Conservation (phyloP, 1,140 invertebrate genomes). For the Chironomus striatipennis region DNA sequence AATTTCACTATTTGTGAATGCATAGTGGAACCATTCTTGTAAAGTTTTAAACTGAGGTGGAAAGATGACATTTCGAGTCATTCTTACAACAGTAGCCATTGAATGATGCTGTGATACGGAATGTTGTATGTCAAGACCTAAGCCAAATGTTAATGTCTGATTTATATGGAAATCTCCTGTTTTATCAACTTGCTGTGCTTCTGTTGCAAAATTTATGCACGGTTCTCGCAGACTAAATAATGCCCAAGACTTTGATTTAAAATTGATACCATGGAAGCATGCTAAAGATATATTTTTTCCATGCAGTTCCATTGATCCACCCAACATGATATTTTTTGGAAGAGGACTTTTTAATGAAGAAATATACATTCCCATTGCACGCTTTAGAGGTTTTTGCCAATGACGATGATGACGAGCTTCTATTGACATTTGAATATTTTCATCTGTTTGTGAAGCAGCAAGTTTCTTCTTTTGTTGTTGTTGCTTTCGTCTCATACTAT, state of each 20-base stretch:
- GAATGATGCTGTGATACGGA: conserved; percentile 66
- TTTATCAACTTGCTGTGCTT: conserved; percentile 70
- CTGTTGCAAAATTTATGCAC: conserved; percentile 89
- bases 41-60: conserved; percentile 90
- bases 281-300: conserved; percentile 88
- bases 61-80: conserved; percentile 83
- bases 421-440: conserved; percentile 33
- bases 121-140: conserved; percentile 60
- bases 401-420: conserved; percentile 79
- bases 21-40: conserved; percentile 95
- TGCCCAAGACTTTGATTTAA: conserved; percentile 94
- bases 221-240: conserved; percentile 91
- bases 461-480: conserved; percentile 15
- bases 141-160: conserved; percentile 78
- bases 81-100: conserved; percentile 87
- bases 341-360: conserved; percentile 57
- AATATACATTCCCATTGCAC: conserved; percentile 64
- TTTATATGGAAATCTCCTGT: conserved; percentile 57
- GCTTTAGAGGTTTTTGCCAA: conserved; percentile 62
- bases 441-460: neutral
- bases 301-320: conserved; percentile 86
- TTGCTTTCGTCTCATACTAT: neutral
- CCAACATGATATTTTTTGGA: conserved; percentile 74
- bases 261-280: conserved; percentile 96
- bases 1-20: conserved; percentile 86